phyloP scores from a whole-genome alignment of 30 jellyfish, hydroid and myxozoan species.

The Sanderia malayensis region DNA sequence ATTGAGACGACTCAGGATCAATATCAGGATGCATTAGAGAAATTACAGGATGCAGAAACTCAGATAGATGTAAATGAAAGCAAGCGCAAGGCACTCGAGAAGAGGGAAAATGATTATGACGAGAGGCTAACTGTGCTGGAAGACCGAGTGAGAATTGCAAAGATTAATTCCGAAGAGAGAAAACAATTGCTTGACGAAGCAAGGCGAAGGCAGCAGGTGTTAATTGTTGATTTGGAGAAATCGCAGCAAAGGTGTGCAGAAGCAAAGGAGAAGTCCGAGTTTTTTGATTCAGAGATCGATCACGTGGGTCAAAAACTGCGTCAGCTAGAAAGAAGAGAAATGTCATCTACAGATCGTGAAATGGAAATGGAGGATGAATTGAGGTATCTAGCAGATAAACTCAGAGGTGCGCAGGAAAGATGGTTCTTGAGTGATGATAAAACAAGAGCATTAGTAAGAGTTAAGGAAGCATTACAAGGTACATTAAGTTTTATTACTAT shows the following conservation, averaged over 20 bases:
- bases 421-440: slow-evolving; percentile 47
- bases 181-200: slow-evolving; percentile 78
- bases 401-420: slow-evolving; percentile 67
- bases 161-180: slow-evolving; percentile 58
- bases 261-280: slow-evolving; percentile 63
- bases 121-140: slow-evolving; percentile 48
- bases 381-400: slow-evolving; percentile 51
- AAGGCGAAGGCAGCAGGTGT: slow-evolving; percentile 46
- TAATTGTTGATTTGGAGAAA: slow-evolving; percentile 55
- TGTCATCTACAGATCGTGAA: slow-evolving; percentile 64
- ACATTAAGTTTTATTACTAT: too few relatives aligned
- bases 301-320: slow-evolving; percentile 60
- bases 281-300: slow-evolving; percentile 62
- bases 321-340: slow-evolving; percentile 53
- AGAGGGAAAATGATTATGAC: slow-evolving; percentile 70
- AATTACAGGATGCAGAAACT: slow-evolving; percentile 55
- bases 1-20: slow-evolving; percentile 60
- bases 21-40: slow-evolving; percentile 52
- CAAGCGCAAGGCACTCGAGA: slow-evolving; percentile 75
- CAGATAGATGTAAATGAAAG: slow-evolving; percentile 74
- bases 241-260: slow-evolving; percentile 25
- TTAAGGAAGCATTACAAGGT: slow-evolving; percentile 73
- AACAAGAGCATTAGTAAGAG: slow-evolving; percentile 44
- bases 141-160: slow-evolving; percentile 58
- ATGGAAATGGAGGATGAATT: slow-evolving; percentile 65